A percentile compares a stretch with the other conserved stretches of the same genome.
phyloP scores from a whole-genome alignment of 2,888 invertebrate species.

The Eupeodes luniger region DNA sequence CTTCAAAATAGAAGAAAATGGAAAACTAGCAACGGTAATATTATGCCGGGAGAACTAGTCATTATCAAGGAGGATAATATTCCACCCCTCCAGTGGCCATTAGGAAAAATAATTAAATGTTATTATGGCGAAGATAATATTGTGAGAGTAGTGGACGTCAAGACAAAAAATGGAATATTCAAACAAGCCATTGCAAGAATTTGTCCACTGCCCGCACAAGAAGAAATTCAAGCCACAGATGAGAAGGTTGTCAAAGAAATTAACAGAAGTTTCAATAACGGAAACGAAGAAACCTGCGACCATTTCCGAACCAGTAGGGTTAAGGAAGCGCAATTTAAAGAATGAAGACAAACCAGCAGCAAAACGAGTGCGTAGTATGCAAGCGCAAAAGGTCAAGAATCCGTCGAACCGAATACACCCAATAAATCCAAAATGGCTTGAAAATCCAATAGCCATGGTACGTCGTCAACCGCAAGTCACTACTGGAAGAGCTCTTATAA shows the following conservation, averaged over 20 bases:
- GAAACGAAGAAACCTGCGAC: background rate
- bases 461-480: background rate
- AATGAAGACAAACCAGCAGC: background rate
- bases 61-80: constrained; percentile 47
- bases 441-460: background rate
- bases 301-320: background rate
- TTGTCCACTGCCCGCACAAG: background rate
- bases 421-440: background rate
- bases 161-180: constrained; percentile 21
- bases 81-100: constrained; percentile 41
- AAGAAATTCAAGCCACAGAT: background rate
- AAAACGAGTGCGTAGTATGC: background rate
- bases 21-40: background rate
- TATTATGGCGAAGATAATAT: constrained; percentile 3
- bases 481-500: background rate
- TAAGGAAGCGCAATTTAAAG: background rate
- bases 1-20: constrained; percentile 53
- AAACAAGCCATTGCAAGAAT: constrained; percentile 22
- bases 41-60: constrained; percentile 18
- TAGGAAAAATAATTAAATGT: constrained; percentile 27
- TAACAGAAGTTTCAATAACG: background rate
- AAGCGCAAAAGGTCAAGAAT: background rate
- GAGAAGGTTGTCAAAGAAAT: background rate
- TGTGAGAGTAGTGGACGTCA: constrained; percentile 40
- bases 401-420: background rate